Conservation (phyloP, 2,797 vertebrate genomes). For the Macrochelys suwanniensis region DNA sequence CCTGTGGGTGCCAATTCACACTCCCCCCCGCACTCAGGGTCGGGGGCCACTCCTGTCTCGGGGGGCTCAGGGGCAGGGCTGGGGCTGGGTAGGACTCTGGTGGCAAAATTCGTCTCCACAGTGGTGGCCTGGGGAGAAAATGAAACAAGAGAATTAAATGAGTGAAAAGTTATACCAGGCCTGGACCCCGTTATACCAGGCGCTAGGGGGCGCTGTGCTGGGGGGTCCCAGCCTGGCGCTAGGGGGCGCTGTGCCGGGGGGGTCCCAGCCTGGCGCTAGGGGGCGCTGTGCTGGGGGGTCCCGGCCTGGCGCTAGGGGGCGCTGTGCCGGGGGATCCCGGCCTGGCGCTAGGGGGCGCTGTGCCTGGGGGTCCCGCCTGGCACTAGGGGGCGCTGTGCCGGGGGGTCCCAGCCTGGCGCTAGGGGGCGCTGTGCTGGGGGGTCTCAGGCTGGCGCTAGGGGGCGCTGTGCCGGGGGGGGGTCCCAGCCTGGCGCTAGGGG, state of each 20-base stretch:
- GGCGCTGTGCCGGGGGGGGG: neutral
- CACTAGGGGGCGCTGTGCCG: too few relatives aligned
- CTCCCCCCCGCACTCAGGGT: neutral
- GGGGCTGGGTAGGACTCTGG: slow-evolving; percentile 71
- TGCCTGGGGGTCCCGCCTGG: too few relatives aligned
- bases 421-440: accelerated
- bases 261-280: neutral
- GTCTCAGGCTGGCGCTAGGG: neutral
- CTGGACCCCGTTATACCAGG: neutral
- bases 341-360: too few relatives aligned
- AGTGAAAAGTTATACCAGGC: neutral
- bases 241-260: too few relatives aligned
- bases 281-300: neutral
- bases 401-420: neutral
- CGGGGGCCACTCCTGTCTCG: neutral
- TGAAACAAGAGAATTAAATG: neutral
- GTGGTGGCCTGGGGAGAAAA: slow-evolving; percentile 70
- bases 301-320: neutral
- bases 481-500: too few relatives aligned
- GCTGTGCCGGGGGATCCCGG: too few relatives aligned
- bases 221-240: too few relatives aligned
- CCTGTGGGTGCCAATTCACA: neutral
- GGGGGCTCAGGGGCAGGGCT: slow-evolving; percentile 35
- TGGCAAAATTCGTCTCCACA: slow-evolving; percentile 75
- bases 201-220: neutral